These are phyloP conservation scores for Lasiurus cinereus DNA, from an alignment of 2,113 vertebrate species.

Conservation along the genomic window DNA sequence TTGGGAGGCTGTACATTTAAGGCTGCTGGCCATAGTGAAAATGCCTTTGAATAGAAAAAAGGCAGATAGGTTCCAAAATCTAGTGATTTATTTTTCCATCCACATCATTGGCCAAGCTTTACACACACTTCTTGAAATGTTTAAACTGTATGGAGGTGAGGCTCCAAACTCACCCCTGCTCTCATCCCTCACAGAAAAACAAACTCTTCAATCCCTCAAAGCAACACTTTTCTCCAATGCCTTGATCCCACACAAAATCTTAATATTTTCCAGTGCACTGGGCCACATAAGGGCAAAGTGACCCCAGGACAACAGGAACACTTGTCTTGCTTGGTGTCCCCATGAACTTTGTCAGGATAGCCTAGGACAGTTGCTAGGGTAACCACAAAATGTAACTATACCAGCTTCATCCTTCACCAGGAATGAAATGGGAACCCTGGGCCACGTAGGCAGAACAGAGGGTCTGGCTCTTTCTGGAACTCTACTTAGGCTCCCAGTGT, in stretches of 20 bases:
- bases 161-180: background rate
- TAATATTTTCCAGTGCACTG: background rate
- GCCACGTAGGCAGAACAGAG: background rate
- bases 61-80: background rate
- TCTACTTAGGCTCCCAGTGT: background rate
- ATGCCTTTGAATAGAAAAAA: slow-evolving; percentile 53
- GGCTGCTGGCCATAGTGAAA: slow-evolving; percentile 25
- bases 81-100: background rate
- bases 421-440: background rate
- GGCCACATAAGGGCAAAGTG: background rate
- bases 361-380: background rate
- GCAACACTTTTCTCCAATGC: background rate
- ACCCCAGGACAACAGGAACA: slow-evolving; percentile 5
- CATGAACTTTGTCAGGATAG: background rate
- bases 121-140: slow-evolving; percentile 30
- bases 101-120: background rate
- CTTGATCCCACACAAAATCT: slow-evolving; percentile 28
- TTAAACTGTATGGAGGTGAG: background rate
- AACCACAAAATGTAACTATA: background rate
- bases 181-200: background rate
- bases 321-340: background rate
- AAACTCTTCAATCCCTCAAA: background rate
- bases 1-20: background rate
- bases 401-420: background rate
- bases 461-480: slow-evolving; percentile 13